phyloP scores from a whole-genome alignment of 2,113 vertebrate genomes.

The Cyanistes caeruleus region DNA sequence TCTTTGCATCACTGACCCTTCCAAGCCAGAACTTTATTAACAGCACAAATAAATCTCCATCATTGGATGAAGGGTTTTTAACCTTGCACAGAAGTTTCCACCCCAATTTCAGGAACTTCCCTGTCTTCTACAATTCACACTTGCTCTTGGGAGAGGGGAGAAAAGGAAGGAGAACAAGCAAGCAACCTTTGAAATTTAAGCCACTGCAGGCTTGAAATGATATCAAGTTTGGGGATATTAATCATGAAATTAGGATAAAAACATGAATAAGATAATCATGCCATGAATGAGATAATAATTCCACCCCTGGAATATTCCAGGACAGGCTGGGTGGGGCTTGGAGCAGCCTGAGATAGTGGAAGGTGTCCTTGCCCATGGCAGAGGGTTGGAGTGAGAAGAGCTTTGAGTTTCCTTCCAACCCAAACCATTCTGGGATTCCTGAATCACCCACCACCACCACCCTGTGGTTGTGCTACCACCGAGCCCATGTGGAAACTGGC shows the following conservation, averaged over 20 bases:
- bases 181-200: not conserved
- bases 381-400: not conserved
- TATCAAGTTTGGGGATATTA: not conserved
- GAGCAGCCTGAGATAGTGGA: not conserved
- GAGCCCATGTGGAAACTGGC: not conserved
- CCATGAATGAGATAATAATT: not conserved
- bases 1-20: not conserved
- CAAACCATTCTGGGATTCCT: not conserved
- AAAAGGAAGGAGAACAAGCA: not conserved
- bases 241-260: not conserved
- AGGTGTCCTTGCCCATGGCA: not conserved
- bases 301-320: not conserved
- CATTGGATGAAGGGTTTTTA: not conserved
- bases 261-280: not conserved
- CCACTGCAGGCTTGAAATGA: not conserved
- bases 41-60: not conserved
- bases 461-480: not conserved
- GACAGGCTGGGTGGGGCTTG: not conserved
- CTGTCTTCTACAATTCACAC: not conserved
- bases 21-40: not conserved
- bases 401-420: not conserved
- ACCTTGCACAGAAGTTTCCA: not conserved
- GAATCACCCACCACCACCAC: not conserved
- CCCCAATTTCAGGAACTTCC: not conserved
- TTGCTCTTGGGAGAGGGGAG: not conserved